phyloP scores from a whole-genome alignment of 2,797 vertebrate species.

The Dermochelys coriacea region DNA sequence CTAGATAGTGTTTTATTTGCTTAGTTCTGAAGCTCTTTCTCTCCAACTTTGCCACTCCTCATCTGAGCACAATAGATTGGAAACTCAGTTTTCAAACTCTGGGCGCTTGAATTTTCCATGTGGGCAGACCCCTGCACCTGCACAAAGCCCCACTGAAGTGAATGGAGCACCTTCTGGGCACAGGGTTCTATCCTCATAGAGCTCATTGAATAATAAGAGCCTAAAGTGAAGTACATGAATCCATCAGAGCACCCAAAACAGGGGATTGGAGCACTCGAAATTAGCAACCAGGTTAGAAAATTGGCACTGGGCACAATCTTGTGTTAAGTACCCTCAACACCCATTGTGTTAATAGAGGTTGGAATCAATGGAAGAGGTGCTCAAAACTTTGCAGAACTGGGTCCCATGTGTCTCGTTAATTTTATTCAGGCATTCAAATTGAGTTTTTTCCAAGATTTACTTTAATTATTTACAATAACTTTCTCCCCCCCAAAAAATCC shows the following conservation, averaged over 20 bases:
- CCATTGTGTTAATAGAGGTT: not conserved
- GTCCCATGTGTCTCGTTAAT: not conserved
- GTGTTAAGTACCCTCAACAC: not conserved
- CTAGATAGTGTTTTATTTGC: not conserved
- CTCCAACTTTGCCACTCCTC: not conserved
- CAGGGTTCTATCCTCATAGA: not conserved
- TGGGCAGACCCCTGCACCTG: not conserved
- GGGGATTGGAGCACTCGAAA: not conserved
- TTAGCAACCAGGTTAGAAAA: not conserved
- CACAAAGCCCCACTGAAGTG: accelerated
- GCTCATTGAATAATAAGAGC: not conserved
- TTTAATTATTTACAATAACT: not conserved
- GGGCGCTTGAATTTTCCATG: not conserved
- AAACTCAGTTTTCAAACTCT: not conserved
- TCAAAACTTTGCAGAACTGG: not conserved
- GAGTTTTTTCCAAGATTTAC: not conserved
- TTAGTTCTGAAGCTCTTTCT: slow-evolving; percentile 25
- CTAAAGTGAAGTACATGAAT: not conserved
- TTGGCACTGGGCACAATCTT: not conserved
- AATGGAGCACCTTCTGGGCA: accelerated
- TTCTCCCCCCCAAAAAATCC: not conserved
- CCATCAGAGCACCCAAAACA: not conserved
- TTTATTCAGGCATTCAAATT: not conserved
- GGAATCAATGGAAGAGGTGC: not conserved
- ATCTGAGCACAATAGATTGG: not conserved